Evolutionary conservation across 2,797 vertebrate species (phyloP), one percentile per base, ranked within the genome.

Genomic region (Eospalax fontanierii): DNA sequence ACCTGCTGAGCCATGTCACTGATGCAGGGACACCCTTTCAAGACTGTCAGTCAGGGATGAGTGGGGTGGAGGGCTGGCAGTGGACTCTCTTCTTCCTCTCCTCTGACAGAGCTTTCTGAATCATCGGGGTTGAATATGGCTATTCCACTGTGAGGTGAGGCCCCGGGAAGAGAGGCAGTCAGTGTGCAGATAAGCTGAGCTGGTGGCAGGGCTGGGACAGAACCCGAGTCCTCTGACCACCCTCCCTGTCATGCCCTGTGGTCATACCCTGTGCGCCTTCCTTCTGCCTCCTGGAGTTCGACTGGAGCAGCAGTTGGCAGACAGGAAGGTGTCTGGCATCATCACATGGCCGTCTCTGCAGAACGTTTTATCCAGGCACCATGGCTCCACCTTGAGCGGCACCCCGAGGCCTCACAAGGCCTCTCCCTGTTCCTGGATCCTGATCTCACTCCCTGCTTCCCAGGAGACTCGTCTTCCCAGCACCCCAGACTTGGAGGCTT

Each of bases 341-440:
- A 1, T 38, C 57, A 33, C 59, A 12, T 11, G 1, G 18, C 30
- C 28, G 1, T 24, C 2, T 4, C 0, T 7, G 50, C 10, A 28
- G 43, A 68, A 43, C 57, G 18, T 4, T 30, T 59, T 2, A 8
- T 4, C 2, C 4, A 28, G 83, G 66, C 7, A 1, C 40, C 8
- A 73, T 0, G 35, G 40, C 46, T 70, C 21, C 26, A 43, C 43
- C 30, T 43, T 30, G 21, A 26, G 33, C 4, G 7, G 16, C 38
- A 18, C 12, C 6, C 16, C 0, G 5, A n/a, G 7, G 40, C n/a
- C 89, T 88, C 4, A 4, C 5, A 46, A 26, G 46, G 46, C 28
- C 24, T 71, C 12, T 65, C 50, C 21, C 38, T 85, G 12, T 11
- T 35, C 83, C 35, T 18, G 40, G 59, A n/a, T 87, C 66, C 61